A percentile compares a stretch with the other conserved stretches of the same genome.
Conservation (phyloP, 1,140 invertebrate genomes). For the Lordiphosa mommai region DNA sequence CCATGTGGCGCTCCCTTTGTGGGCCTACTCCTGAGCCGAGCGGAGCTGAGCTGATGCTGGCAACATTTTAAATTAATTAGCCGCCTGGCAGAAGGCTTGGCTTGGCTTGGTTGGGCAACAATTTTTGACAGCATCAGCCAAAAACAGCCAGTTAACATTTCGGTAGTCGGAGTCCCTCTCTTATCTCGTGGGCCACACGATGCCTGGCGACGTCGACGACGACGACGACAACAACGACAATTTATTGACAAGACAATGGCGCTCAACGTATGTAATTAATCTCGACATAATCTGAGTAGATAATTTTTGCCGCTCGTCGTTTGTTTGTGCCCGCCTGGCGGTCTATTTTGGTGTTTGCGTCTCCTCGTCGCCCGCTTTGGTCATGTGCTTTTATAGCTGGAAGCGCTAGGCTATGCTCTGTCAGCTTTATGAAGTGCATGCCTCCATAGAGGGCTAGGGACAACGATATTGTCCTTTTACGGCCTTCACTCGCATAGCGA, state of each 20-base stretch:
- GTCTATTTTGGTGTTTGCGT: conserved; percentile 64
- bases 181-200: conserved; percentile 60
- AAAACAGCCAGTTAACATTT: conserved; percentile 69
- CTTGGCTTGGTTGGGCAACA: conserved; percentile 41
- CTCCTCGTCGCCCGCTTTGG: conserved; percentile 54
- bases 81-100: conserved; percentile 39
- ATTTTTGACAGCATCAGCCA: conserved; percentile 65
- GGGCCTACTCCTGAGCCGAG: conserved; percentile 7
- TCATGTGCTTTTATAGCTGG: conserved; percentile 70
- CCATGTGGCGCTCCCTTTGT: conserved; percentile 56
- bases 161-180: conserved; percentile 55
- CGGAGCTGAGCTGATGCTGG: conserved; percentile 20
- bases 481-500: conserved; percentile 49
- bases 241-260: conserved; percentile 77
- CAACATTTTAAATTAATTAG: conserved; percentile 74
- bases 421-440: conserved; percentile 64
- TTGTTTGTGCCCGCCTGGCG: conserved; percentile 28
- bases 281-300: conserved; percentile 77
- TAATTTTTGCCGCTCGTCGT: conserved; percentile 65
- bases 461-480: conserved; percentile 64
- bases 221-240: conserved; percentile 56
- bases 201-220: conserved; percentile 44
- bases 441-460: conserved; percentile 59
- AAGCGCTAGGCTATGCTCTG: conserved; percentile 22
- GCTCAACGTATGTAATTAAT: conserved; percentile 76